Conservation (phyloP, 2,113 vertebrate species). For the Chiloscyllium plagiosum region DNA sequence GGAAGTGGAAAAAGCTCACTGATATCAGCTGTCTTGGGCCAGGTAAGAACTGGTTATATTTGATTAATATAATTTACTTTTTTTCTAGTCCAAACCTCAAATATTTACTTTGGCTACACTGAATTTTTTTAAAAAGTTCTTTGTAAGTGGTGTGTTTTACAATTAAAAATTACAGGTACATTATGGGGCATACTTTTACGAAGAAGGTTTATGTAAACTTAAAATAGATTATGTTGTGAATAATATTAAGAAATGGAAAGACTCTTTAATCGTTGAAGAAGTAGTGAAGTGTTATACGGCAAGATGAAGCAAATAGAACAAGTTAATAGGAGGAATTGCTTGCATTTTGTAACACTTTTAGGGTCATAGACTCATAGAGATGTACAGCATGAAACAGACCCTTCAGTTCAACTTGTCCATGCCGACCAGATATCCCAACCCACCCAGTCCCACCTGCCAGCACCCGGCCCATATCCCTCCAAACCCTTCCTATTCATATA, state of each 20-base stretch:
- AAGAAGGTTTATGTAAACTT: neutral
- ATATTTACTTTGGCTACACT: neutral
- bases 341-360: neutral
- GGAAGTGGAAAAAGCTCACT: conserved; percentile 71
- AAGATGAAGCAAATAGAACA: neutral
- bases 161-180: conserved; percentile 7
- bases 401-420: no score
- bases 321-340: neutral
- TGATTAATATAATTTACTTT: neutral
- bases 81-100: neutral
- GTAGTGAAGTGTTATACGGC: neutral
- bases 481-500: no score
- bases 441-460: no score
- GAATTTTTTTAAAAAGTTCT: neutral
- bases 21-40: conserved; percentile 67
- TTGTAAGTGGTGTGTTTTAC: neutral
- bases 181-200: neutral
- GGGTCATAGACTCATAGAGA: no score
- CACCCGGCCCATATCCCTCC: no score
- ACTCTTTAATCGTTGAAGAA: neutral
- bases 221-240: neutral
- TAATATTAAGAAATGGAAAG: neutral
- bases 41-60: conserved; percentile 51
- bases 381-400: no score
- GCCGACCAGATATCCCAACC: no score